Percentiles rank a stretch among this genome's conserved stretches.
Conservation (phyloP, 2,113 vertebrate species). For the Syngnathoides biaculeatus region DNA sequence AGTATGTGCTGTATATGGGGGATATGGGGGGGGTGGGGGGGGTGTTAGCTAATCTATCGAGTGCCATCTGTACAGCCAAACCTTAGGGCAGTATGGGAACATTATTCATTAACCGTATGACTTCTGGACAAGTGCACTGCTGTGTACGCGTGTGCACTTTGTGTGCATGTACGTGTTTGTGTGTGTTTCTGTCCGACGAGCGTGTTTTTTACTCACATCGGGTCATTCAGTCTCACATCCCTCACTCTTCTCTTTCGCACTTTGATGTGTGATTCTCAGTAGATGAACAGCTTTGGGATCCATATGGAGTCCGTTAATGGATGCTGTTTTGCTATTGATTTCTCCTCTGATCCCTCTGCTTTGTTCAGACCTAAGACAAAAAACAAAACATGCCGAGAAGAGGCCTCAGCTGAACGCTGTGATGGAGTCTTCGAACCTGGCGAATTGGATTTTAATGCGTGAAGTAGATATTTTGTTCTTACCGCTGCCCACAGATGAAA, state of each 20-base stretch:
- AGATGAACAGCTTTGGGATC: slow-evolving; percentile 41
- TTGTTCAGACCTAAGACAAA: slow-evolving; percentile 38
- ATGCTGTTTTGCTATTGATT: slow-evolving; percentile 58
- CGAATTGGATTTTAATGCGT: slow-evolving; percentile 62
- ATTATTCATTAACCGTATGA: slow-evolving; percentile 65
- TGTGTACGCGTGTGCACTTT: slow-evolving; percentile 1
- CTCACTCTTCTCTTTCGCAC: slow-evolving; percentile 10
- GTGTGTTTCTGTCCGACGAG: background rate
- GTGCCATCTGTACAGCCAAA: slow-evolving; percentile 55
- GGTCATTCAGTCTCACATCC: slow-evolving; percentile 33
- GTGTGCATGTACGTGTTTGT: slow-evolving; percentile 12
- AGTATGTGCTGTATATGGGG: no score
- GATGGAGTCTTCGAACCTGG: slow-evolving; percentile 41
- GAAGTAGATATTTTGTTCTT: slow-evolving; percentile 44
- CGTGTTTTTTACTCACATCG: slow-evolving; percentile 15
- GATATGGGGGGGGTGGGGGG: no score
- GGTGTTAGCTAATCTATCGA: slow-evolving; percentile 8
- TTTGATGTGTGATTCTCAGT: slow-evolving; percentile 26
- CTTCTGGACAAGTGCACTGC: slow-evolving; percentile 24
- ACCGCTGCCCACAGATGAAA: slow-evolving; percentile 31
- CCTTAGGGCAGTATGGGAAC: slow-evolving; percentile 36
- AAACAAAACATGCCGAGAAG: slow-evolving; percentile 10
- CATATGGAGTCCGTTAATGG: slow-evolving; percentile 54
- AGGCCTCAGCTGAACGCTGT: slow-evolving; percentile 30
- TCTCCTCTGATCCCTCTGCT: slow-evolving; percentile 42